Base-by-base conservation (phyloP, 2,113 vertebrate genomes). In the Pogona vitticeps region DNA sequence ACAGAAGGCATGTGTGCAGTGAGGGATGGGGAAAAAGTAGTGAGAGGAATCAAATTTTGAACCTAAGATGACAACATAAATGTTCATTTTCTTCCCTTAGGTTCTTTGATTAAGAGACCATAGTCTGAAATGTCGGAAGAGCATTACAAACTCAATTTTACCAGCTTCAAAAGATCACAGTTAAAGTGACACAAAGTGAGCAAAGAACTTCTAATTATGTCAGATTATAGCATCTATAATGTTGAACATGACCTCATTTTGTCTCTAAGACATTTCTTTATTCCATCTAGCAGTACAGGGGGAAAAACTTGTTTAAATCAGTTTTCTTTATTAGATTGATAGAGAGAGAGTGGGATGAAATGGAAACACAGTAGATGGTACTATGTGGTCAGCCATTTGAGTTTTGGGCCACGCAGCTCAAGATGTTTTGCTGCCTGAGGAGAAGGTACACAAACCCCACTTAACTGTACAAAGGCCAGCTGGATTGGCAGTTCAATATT, bases 191-290 rank as follows among this genome's bases (percentile, higher is more conserved):
- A 81, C 9, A 82, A 88, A 40, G 38, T 81, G 59, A 71, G 72
- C 86, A 77, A 88, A 91, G 90, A 89, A 90, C 84, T 58, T 85
- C 26, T 93, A 91, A 94, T 90, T 31, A 70, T 84, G 2, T 86
- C 68, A 94, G 94, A 94, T 92, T 89, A 91, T 1, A 94, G 90
- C 67, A 90, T 71, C 87, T 86, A 63, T 89, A 93, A 92, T 93
- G 84, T 59, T 88, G 88, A 93, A 82, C 88, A 83, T 90, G 75
- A 93, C 31, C 70, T 93, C 83, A n/a, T 90, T 95, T 93, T 83
- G 84, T 84, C 88, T 88, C 77, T 87, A 91, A 42, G 87, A 56
- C 90, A 78, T 46, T 42, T 81, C 89, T 61, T 61, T 75, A 38
- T 81, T 88, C 70, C 83, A 91, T 84, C 21, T 90, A 1, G 28